Percentiles rank a stretch among this genome's conserved stretches.
These are phyloP conservation scores for Hippocampus comes DNA, from an alignment of 2,113 vertebrate genomes.

Conservation along the genomic window DNA sequence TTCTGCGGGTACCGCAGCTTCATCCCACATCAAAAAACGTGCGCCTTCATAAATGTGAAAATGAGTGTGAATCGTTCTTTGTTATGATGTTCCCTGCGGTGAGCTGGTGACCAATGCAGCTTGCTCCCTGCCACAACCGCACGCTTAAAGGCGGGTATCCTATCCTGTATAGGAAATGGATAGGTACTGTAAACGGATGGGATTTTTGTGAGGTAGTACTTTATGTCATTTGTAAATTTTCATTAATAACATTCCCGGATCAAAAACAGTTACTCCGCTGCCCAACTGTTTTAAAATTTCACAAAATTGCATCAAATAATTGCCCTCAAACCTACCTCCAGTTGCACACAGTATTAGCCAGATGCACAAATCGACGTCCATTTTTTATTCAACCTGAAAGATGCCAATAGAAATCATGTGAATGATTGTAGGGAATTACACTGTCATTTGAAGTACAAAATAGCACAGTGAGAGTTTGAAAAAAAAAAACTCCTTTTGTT, in stretches of 20 bases:
- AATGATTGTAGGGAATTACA: not conserved
- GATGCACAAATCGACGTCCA: constrained; percentile 11
- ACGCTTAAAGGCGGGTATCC: too few species aligned
- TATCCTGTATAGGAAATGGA: too few species aligned
- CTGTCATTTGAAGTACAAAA: not conserved
- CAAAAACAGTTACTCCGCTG: not conserved
- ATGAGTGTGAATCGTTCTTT: too few species aligned
- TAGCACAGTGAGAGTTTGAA: not conserved
- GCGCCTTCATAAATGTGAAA: too few species aligned
- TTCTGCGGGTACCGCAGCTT: too few species aligned
- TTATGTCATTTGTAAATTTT: not conserved
- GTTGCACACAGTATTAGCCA: constrained; percentile 28
- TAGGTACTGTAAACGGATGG: too few species aligned
- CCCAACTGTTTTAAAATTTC: not conserved
- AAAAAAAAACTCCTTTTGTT: not conserved
- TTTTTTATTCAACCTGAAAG: constrained; percentile 32
- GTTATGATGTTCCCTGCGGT: too few species aligned
- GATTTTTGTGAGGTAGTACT: not conserved
- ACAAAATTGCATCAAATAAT: not conserved
- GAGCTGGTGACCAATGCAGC: too few species aligned
- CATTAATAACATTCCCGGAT: not conserved
- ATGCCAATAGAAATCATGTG: constrained; percentile 1
- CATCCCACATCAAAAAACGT: too few species aligned
- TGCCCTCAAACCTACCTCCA: constrained; percentile 43
- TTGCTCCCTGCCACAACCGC: too few species aligned